Evolutionary conservation across 2,113 vertebrate genomes (phyloP).

Genomic region (Lanius collurio): DNA sequence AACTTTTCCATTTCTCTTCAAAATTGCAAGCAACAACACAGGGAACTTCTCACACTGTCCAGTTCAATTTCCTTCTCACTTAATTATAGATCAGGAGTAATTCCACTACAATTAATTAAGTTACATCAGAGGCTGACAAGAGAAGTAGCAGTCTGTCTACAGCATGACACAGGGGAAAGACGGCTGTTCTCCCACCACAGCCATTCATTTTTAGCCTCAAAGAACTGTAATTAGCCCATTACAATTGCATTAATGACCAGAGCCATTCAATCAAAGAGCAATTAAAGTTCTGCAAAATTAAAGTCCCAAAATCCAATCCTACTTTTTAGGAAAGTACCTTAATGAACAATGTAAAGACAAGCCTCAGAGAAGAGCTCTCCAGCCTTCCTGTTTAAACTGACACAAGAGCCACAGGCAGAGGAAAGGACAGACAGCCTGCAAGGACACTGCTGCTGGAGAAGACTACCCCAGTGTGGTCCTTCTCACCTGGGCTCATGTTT

Average conservation of each 20-base stretch:
- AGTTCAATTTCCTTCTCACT: conserved; percentile 43
- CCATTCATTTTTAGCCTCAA: background rate
- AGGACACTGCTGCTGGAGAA: background rate
- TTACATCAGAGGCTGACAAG: conserved; percentile 29
- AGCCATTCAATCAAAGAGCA: background rate
- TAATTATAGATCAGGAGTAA: conserved; percentile 53
- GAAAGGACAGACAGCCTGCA: background rate
- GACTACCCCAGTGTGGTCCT: background rate
- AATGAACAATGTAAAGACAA: background rate
- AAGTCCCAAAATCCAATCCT: background rate
- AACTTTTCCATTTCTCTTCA: conserved; percentile 12
- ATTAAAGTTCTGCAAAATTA: background rate
- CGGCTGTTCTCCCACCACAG: background rate
- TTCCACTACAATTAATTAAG: conserved; percentile 59
- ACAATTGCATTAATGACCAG: background rate
- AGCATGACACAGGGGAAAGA: background rate
- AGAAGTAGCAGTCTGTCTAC: conserved; percentile 13
- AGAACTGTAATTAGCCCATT: background rate
- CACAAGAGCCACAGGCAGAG: background rate
- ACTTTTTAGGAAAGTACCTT: background rate
- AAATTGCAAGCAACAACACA: conserved; percentile 14
- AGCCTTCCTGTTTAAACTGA: background rate
- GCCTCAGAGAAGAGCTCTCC: background rate
- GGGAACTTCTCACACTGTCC: conserved; percentile 53
- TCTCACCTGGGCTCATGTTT: background rate